phyloP scores from a whole-genome alignment of 1,140 invertebrate species.

The Arctopsyche grandis region DNA sequence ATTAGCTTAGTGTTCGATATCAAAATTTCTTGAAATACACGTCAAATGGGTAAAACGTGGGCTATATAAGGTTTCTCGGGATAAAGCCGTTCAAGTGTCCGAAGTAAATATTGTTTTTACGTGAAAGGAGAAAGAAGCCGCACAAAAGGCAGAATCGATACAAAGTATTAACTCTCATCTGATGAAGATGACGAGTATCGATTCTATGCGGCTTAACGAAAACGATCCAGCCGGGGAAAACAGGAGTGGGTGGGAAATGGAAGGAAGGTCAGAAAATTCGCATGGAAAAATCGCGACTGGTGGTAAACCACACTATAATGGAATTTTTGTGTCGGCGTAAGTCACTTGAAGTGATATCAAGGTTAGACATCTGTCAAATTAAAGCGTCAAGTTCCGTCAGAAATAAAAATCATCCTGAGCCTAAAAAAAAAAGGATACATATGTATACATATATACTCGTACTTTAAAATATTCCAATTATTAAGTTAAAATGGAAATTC shows the following conservation, averaged over 20 bases:
- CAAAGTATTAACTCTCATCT: background rate
- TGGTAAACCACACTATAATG: conserved; percentile 1
- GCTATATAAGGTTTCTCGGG: background rate
- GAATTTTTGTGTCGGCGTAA: background rate
- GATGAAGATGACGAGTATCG: background rate
- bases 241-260: background rate
- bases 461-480: too few species aligned
- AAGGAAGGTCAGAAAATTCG: background rate
- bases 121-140: conserved; percentile 10
- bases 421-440: too few species aligned
- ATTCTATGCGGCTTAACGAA: too few species aligned
- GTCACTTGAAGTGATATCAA: background rate
- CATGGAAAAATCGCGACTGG: background rate
- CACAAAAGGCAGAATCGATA: conserved; percentile 25
- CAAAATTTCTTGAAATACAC: too few species aligned
- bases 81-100: conserved; percentile 24
- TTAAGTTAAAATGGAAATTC: too few species aligned
- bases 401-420: too few species aligned
- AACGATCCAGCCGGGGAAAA: background rate
- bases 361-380: background rate
- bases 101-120: conserved; percentile 8
- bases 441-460: too few species aligned
- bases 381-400: background rate
- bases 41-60: background rate
- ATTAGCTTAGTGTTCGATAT: too few species aligned